Evolutionary conservation across 2,888 invertebrate genomes (phyloP).

Genomic region (Epistrophe eligans): DNA sequence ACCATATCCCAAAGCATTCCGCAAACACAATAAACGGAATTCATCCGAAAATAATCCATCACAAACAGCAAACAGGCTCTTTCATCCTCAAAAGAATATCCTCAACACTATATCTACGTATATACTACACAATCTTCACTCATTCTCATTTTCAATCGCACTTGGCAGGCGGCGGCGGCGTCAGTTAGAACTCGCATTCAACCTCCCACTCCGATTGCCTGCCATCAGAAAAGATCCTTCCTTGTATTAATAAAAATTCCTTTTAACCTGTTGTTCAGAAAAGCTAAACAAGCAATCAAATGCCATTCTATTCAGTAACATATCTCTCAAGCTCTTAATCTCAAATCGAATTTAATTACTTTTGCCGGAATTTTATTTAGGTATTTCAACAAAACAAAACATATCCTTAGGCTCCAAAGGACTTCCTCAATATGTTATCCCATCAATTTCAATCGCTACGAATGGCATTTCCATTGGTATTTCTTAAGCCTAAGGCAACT

Average conservation of each 20-base stretch:
- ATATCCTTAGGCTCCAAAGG: constrained; percentile 12
- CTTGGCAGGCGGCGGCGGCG: too few relatives aligned
- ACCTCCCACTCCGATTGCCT: not conserved
- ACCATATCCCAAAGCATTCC: constrained; percentile 62
- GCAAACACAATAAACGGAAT: constrained; percentile 59
- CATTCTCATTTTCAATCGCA: not conserved
- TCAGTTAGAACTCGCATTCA: not conserved
- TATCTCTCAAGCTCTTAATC: constrained; percentile 64
- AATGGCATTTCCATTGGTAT: constrained; percentile 67
- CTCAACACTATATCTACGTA: not conserved
- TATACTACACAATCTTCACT: not conserved
- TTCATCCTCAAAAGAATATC: constrained; percentile 22
- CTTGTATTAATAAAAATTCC: constrained; percentile 62
- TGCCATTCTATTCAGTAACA: constrained; percentile 51
- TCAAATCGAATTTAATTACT: constrained; percentile 73
- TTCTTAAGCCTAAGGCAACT: constrained; percentile 47
- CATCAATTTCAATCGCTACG: constrained; percentile 69
- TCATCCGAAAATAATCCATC: constrained; percentile 61
- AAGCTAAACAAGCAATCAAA: constrained; percentile 62
- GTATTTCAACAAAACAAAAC: constrained; percentile 27
- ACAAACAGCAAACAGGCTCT: constrained; percentile 44
- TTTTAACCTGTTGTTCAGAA: constrained; percentile 68
- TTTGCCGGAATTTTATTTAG: constrained; percentile 65
- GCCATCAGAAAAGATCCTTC: constrained; percentile 2
- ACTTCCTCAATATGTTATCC: constrained; percentile 57